These are phyloP conservation scores for Eristalis pertinax DNA, from an alignment of 2,888 invertebrate species.

Conservation along the genomic window DNA sequence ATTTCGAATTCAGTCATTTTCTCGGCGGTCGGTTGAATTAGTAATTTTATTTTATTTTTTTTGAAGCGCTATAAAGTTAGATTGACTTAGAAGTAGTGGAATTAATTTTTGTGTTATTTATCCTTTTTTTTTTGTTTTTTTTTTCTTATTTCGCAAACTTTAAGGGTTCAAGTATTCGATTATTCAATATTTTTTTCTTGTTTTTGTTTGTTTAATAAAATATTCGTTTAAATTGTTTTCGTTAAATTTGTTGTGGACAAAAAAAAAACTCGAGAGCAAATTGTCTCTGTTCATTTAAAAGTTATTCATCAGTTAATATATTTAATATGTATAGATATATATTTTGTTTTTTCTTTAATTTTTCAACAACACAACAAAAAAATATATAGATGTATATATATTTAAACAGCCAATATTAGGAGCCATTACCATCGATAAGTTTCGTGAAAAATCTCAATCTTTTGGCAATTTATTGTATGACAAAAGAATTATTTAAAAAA, in stretches of 20 bases:
- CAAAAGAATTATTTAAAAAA: constrained; percentile 81
- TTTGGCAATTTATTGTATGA: constrained; percentile 81
- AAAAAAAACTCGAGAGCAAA: constrained; percentile 67
- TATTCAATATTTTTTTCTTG: neutral
- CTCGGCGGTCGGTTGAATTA: neutral
- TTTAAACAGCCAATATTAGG: constrained; percentile 81
- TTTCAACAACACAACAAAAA: constrained; percentile 69
- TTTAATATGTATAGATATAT: neutral
- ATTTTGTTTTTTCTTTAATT: constrained; percentile 68
- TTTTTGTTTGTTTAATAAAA: constrained; percentile 64
- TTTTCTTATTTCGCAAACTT: no score
- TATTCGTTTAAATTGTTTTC: constrained; percentile 45
- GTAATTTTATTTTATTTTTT: neutral
- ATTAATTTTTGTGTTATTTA: neutral
- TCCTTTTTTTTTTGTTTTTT: neutral
- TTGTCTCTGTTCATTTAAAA: constrained; percentile 23
- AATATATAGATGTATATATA: constrained; percentile 32
- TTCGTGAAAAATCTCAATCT: constrained; percentile 82
- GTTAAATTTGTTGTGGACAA: constrained; percentile 24
- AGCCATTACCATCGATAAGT: constrained; percentile 82
- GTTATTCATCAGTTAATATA: neutral
- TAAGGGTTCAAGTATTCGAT: constrained; percentile 1
- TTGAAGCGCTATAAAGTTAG: constrained; percentile 11
- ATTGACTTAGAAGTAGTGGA: neutral
- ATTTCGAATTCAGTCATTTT: neutral